Evolutionary conservation across 2,888 invertebrate species (phyloP).

Genomic region (Dilophus febrilis): DNA sequence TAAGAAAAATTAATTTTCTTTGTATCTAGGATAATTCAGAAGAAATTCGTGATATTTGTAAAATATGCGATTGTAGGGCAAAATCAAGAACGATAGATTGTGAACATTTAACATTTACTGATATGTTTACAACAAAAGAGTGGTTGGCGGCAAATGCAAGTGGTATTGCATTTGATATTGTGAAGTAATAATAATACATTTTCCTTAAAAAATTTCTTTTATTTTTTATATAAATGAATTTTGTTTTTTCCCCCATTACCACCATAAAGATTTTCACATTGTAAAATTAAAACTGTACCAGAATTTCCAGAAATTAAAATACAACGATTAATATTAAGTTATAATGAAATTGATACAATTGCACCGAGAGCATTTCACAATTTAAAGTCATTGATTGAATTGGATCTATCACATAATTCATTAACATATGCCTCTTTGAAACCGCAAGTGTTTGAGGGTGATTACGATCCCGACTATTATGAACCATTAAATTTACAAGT

Average conservation of each 20-base stretch:
- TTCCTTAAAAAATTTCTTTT: neutral
- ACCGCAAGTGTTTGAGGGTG: conserved; percentile 49
- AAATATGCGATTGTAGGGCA: conserved; percentile 34
- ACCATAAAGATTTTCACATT: conserved; percentile 20
- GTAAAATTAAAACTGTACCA: conserved; percentile 19
- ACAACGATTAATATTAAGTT: conserved; percentile 39
- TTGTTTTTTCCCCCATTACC: too few species aligned
- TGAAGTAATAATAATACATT: conserved; percentile 1
- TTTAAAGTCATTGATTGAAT: conserved; percentile 38
- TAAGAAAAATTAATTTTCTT: too few species aligned
- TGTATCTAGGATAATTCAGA: too few species aligned
- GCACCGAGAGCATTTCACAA: conserved; percentile 43
- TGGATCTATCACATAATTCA: conserved; percentile 55
- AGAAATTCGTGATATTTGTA: conserved; percentile 28
- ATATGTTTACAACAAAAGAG: conserved; percentile 35
- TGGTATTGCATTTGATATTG: conserved; percentile 2
- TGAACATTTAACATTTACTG: conserved; percentile 30
- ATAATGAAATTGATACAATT: conserved; percentile 45
- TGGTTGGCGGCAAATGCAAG: conserved; percentile 30
- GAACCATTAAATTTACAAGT: conserved; percentile 19
- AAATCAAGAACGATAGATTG: conserved; percentile 35
- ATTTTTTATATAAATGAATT: too few species aligned
- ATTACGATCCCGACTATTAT: conserved; percentile 16
- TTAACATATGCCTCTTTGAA: conserved; percentile 39
- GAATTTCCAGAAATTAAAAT: conserved; percentile 34